Percentiles rank a stretch among this genome's conserved stretches.
phyloP scores from a whole-genome alignment of 1,140 invertebrate genomes.

The Pristionchus pacificus region DNA sequence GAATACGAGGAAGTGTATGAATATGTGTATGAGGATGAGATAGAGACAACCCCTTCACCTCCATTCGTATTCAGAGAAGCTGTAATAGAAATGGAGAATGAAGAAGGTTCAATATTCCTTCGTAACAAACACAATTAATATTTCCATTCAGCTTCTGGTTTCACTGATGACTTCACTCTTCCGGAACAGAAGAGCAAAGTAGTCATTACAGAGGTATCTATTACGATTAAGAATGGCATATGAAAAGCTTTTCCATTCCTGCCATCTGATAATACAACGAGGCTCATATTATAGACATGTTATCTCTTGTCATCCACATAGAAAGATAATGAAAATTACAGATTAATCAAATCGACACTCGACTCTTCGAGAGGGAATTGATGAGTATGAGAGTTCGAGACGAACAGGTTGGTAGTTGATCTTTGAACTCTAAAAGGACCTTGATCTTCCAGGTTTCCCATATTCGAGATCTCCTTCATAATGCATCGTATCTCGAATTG shows the following conservation, averaged over 20 bases:
- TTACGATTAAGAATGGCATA: background rate
- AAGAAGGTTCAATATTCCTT: background rate
- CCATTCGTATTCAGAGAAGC: background rate
- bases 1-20: background rate
- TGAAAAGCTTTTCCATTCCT: background rate
- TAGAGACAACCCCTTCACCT: background rate
- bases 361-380: conserved; percentile 15
- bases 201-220: background rate
- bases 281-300: too few species aligned
- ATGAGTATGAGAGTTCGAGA: conserved; percentile 14
- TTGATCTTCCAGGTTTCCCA: background rate
- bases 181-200: background rate
- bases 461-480: conserved; percentile 5
- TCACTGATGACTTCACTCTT: background rate
- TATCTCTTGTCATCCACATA: too few species aligned
- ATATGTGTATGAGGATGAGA: background rate
- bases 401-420: conserved; percentile 6
- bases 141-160: background rate
- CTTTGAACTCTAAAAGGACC: background rate
- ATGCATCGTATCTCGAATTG: conserved; percentile 1
- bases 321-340: conserved; percentile 13
- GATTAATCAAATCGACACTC: background rate
- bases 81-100: background rate
- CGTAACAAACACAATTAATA: background rate
- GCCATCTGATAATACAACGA: conserved; percentile 5